Conservation (phyloP, 2,797 vertebrate species). For the Muscicapa comitata region DNA sequence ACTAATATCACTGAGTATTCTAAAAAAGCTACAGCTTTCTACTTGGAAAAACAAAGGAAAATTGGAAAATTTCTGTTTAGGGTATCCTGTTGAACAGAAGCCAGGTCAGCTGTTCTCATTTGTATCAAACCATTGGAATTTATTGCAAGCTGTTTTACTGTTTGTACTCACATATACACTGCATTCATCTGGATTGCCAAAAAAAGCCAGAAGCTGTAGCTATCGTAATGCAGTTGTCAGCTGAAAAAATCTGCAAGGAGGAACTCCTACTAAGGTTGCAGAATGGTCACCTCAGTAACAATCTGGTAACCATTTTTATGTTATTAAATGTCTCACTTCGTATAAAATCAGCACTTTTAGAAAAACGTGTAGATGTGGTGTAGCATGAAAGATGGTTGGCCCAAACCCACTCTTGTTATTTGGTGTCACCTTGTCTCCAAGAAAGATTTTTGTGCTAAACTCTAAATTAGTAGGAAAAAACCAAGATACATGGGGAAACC, state of each 20-base stretch:
- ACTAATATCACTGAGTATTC: neutral
- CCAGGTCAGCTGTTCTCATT: neutral
- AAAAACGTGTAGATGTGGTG: neutral
- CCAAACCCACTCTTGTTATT: slow-evolving; percentile 40
- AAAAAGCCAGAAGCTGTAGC: neutral
- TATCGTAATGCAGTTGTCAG: neutral
- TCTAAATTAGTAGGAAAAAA: neutral
- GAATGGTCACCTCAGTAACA: neutral
- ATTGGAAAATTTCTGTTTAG: neutral
- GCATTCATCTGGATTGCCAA: neutral
- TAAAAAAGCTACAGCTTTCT: neutral
- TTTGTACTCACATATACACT: neutral
- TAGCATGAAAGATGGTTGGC: neutral
- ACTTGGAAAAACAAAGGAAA: neutral
- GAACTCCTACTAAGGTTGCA: slow-evolving; percentile 13
- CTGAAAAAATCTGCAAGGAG: neutral
- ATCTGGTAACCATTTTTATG: neutral
- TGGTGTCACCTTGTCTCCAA: neutral
- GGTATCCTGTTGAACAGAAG: neutral
- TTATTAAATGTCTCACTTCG: neutral
- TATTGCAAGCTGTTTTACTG: neutral
- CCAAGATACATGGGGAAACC: neutral
- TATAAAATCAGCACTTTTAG: slow-evolving; percentile 9
- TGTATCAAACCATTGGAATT: neutral
- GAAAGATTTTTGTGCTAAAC: slow-evolving; percentile 4